A percentile compares a stretch with the other conserved stretches of the same genome.
These are phyloP conservation scores for Euspilapteryx auroguttella DNA, from an alignment of 2,888 invertebrate genomes.

Conservation along the genomic window DNA sequence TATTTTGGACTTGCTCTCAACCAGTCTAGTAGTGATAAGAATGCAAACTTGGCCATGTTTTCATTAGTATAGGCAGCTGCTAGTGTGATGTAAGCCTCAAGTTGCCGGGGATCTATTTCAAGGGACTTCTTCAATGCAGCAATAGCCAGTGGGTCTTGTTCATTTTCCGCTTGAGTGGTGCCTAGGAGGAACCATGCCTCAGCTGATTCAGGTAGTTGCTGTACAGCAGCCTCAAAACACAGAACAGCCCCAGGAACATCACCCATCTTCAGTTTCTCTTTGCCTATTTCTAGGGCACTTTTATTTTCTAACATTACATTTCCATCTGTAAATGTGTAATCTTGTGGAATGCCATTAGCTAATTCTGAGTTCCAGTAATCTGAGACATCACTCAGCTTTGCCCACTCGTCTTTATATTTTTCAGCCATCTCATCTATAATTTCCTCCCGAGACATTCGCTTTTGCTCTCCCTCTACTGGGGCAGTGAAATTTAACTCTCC, in stretches of 20 bases:
- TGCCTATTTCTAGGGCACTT: slow-evolving; percentile 84
- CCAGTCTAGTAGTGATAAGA: slow-evolving; percentile 79
- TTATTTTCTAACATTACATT: slow-evolving; percentile 81
- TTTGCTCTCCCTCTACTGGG: slow-evolving; percentile 29
- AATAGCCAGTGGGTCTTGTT: slow-evolving; percentile 93
- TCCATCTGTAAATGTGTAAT: slow-evolving; percentile 79
- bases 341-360: slow-evolving; percentile 55
- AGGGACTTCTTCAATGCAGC: slow-evolving; percentile 87
- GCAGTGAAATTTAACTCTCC: slow-evolving; percentile 64
- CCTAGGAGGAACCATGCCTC: slow-evolving; percentile 90
- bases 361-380: slow-evolving; percentile 68
- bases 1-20: slow-evolving; percentile 81
- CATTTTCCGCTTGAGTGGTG: slow-evolving; percentile 95
- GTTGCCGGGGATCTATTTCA: slow-evolving; percentile 76
- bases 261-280: slow-evolving; percentile 78
- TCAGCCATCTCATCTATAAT: slow-evolving; percentile 55
- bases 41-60: slow-evolving; percentile 88
- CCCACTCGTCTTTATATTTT: slow-evolving; percentile 77
- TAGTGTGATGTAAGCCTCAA: slow-evolving; percentile 84
- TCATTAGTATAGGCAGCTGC: slow-evolving; percentile 97
- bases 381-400: slow-evolving; percentile 68
- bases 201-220: slow-evolving; percentile 74
- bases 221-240: slow-evolving; percentile 94
- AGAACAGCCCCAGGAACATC: slow-evolving; percentile 95
- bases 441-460: slow-evolving; percentile 34